These are phyloP conservation scores for Brachypterus glaber DNA, from an alignment of 2,888 invertebrate species.

Conservation along the genomic window DNA sequence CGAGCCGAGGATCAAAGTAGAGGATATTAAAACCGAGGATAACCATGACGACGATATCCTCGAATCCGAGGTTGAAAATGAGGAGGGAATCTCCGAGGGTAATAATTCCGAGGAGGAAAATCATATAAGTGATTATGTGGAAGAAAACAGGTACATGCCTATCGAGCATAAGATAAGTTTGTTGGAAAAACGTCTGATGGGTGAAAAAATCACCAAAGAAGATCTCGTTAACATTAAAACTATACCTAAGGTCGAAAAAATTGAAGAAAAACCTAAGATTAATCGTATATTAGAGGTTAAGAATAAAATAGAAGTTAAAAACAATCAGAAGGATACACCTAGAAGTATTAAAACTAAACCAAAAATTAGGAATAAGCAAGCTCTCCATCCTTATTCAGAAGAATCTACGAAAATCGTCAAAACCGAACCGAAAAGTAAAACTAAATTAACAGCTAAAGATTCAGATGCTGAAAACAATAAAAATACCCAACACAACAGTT, in stretches of 20 bases:
- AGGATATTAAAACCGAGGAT: constrained; percentile 7
- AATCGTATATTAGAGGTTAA: constrained; percentile 6
- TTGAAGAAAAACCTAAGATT: constrained; percentile 8
- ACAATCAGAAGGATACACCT: too few species aligned
- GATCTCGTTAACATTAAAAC: constrained; percentile 6
- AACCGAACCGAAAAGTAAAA: neutral
- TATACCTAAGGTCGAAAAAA: constrained; percentile 3
- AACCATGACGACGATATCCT: constrained; percentile 12
- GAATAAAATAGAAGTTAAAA: constrained; percentile 12
- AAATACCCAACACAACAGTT: constrained; percentile 28
- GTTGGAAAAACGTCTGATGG: constrained; percentile 35
- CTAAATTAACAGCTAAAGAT: neutral
- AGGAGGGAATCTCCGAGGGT: constrained; percentile 16
- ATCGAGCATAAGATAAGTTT: constrained; percentile 29
- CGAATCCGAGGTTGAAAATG: constrained; percentile 18
- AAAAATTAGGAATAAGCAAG: constrained; percentile 6
- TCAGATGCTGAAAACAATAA: constrained; percentile 1
- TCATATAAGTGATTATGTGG: constrained; percentile 16
- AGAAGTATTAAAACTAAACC: too few species aligned
- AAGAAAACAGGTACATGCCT: constrained; percentile 15
- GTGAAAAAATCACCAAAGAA: constrained; percentile 23
- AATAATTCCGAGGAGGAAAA: constrained; percentile 19
- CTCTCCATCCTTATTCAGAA: too few species aligned
- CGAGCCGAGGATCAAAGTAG: constrained; percentile 13
- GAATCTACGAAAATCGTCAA: too few species aligned